Percentiles rank a stretch among this genome's conserved stretches.
phyloP scores from a whole-genome alignment of 2,888 invertebrate species.

The Coleophora deauratella region DNA sequence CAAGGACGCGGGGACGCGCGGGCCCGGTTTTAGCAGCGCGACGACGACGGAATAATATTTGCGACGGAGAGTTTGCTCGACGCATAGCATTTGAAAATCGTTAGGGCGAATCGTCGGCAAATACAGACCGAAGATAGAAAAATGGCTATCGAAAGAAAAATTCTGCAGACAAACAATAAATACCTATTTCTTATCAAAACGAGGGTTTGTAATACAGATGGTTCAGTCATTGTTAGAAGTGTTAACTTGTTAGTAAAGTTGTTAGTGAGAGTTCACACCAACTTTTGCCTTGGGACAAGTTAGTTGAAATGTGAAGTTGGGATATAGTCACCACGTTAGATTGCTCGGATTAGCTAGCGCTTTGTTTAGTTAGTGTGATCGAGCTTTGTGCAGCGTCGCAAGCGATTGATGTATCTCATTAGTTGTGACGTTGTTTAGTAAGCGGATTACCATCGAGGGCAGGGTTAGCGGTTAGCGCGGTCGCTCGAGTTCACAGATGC shows the following conservation, averaged over 20 bases:
- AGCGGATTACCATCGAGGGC: slow-evolving; percentile 41
- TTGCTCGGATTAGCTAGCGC: slow-evolving; percentile 53
- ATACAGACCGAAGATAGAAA: slow-evolving; percentile 54
- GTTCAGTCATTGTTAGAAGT: slow-evolving; percentile 69
- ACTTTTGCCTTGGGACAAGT: slow-evolving; percentile 55
- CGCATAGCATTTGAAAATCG: slow-evolving; percentile 70
- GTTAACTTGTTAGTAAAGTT: slow-evolving; percentile 68
- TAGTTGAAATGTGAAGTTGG: slow-evolving; percentile 57
- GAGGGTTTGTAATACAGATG: slow-evolving; percentile 68
- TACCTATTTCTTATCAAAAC: slow-evolving; percentile 51
- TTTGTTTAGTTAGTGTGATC: slow-evolving; percentile 45
- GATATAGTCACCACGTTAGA: slow-evolving; percentile 55
- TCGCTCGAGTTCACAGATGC: slow-evolving; percentile 82
- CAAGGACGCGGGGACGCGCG: slow-evolving; percentile 20
- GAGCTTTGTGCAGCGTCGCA: slow-evolving; percentile 12
- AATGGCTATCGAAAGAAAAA: slow-evolving; percentile 52
- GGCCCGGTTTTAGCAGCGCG: slow-evolving; percentile 29
- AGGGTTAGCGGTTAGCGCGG: slow-evolving; percentile 71
- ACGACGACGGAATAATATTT: slow-evolving; percentile 35
- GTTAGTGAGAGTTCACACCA: slow-evolving; percentile 64
- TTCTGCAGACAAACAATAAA: slow-evolving; percentile 63
- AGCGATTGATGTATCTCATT: slow-evolving; percentile 9
- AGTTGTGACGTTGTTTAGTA: slow-evolving; percentile 28
- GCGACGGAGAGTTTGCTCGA: slow-evolving; percentile 57
- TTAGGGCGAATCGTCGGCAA: slow-evolving; percentile 65